Conservation (phyloP, 2,797 vertebrate genomes). For the Acipenser ruthenus region DNA sequence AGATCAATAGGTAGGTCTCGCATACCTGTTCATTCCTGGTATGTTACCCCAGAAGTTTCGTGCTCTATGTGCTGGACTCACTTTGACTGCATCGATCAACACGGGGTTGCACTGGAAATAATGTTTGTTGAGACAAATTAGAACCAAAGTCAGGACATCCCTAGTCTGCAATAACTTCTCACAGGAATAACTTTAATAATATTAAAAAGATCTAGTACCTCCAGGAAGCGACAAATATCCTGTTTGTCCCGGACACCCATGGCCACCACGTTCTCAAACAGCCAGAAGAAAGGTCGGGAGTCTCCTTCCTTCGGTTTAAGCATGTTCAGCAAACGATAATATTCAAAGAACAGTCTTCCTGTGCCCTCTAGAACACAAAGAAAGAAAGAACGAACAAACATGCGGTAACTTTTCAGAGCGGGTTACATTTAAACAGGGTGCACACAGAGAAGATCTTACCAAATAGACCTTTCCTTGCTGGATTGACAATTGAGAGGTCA, state of each 20-base stretch:
- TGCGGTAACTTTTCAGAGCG: neutral
- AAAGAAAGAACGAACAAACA: neutral
- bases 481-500: constrained; percentile 81
- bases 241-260: constrained; percentile 78
- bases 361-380: constrained; percentile 65
- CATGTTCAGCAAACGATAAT: constrained; percentile 76
- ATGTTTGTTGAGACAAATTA: too few relatives aligned
- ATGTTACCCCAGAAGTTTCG: constrained; percentile 93
- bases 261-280: constrained; percentile 87
- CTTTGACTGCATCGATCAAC: constrained; percentile 79
- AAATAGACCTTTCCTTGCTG: constrained; percentile 80
- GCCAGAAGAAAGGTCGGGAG: constrained; percentile 84
- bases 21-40: constrained; percentile 86
- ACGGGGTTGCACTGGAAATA: constrained; percentile 80
- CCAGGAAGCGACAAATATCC: constrained; percentile 86
- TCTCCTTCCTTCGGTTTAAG: constrained; percentile 76
- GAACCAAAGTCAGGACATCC: too few relatives aligned
- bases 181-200: too few relatives aligned
- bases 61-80: constrained; percentile 80
- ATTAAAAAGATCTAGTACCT: constrained; percentile 51
- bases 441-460: constrained; percentile 52
- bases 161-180: too few relatives aligned
- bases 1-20: neutral
- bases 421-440: too few relatives aligned
- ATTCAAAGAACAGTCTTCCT: constrained; percentile 86